Evolutionary conservation across 2,888 invertebrate species (phyloP), one percentile per base, ranked within the genome.

Genomic region (Meta bourneti): DNA sequence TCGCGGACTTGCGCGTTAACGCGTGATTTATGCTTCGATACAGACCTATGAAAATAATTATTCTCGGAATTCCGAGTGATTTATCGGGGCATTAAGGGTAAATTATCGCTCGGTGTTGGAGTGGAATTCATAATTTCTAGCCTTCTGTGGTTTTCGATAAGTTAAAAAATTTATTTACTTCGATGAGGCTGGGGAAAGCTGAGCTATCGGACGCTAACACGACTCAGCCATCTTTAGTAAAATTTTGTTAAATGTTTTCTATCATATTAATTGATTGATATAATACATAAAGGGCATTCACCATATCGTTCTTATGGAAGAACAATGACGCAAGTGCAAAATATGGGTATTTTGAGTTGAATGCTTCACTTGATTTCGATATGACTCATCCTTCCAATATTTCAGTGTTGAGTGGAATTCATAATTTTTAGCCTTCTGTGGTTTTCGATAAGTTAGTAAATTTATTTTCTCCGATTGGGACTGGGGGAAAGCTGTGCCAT

Each of bases 1-100:
- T 20, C 34, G 61, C 7, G 20, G 54, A 79, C 61, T 34, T 7
- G 34, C 34, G 1, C 16, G 51, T 77, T 51, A 51, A 34, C 34
- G 7, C 52, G 7, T 79, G 79, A 79, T 79, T 79, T 79, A 79
- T 77, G 51, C 49, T 77, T 77, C 77, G 48, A 77, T 79, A 34
- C 61, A 48, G 13, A 48, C 19, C 54, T 79, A 61, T 69, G 48
- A 34, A 79, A 79, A 79, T 79, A 79, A 79, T 79, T 79, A 48
- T 34, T 69, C 61, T 69, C 34, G 61, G 34, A 34, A 69, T 79
- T 79, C 16, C 34, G 11, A 11, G 34, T 79, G 79, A 79, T 79
- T 79, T 79, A 79, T 79, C 20, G 61, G 16, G 11, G 61, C 79
- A 79, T 79, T 79, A 79, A 79, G 20, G 16, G 20, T 54, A 61